These are phyloP conservation scores for Hypanus sabinus DNA, from an alignment of 2,113 vertebrate species.

Conservation along the genomic window DNA sequence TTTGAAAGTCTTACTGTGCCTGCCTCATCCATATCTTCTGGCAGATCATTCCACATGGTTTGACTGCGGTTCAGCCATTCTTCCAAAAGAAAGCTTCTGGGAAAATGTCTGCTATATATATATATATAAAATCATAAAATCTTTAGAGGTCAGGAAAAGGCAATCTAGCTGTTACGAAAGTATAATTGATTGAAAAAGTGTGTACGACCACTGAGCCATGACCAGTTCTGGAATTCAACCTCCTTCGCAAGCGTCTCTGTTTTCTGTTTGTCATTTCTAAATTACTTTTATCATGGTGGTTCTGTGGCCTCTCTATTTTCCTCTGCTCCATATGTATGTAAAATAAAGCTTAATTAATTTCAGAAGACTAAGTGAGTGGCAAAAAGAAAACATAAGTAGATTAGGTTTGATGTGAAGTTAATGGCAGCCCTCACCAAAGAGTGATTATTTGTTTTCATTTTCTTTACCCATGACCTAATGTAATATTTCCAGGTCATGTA, in stretches of 20 bases:
- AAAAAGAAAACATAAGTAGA: neutral
- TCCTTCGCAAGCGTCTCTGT: neutral
- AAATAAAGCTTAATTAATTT: neutral
- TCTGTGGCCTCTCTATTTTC: neutral
- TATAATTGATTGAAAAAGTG: neutral
- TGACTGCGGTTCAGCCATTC: neutral
- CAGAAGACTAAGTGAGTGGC: neutral
- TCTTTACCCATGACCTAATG: neutral
- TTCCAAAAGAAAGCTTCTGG: neutral
- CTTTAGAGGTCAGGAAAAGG: too few species aligned
- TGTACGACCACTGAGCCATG: neutral
- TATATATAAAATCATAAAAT: neutral
- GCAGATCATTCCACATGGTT: too few species aligned
- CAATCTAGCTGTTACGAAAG: neutral
- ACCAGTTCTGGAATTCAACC: neutral
- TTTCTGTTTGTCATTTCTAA: neutral
- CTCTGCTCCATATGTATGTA: neutral
- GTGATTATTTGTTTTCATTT: neutral
- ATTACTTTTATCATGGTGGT: neutral
- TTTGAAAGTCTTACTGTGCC: too few species aligned
- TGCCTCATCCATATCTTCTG: too few species aligned
- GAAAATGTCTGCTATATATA: neutral
- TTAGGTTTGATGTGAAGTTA: neutral
- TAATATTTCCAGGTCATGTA: neutral
- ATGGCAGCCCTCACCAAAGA: neutral